Base-by-base conservation (phyloP, 2,797 vertebrate genomes). In the Buphagus erythrorhynchus region DNA sequence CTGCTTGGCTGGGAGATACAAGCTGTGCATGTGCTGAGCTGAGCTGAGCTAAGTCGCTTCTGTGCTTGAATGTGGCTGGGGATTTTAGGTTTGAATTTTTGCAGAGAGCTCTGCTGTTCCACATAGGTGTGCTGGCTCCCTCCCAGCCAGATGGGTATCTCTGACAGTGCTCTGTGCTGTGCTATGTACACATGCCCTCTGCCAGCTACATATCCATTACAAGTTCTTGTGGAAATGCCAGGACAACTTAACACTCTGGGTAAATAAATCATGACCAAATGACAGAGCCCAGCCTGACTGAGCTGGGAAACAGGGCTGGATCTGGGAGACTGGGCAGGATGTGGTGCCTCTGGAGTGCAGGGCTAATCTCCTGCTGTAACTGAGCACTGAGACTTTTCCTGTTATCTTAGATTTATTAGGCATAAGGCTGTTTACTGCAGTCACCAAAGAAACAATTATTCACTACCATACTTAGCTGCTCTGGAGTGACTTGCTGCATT, bases 211-310 rank as follows among this genome's bases (percentile, higher is more conserved):
- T 86, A 91, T 87, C 91, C 86, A 42, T 93, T 79, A 83, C 91
- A 91, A 87, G 81, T 52, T 87, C 81, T 80, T 55, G 57, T 71
- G 91, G 88, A 93, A 93, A 57, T 42, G 61, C 92, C 68, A 80
- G 82, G 61, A 92, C 75, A 83, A 77, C 68, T 67, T 80, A 92
- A 62, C 68, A 65, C 54, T 11, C 78, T 45, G 57, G 66, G 65
- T 94, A 95, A 96, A 96, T 94, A 95, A 96, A 93, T 93, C 93
- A 95, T 71, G 93, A 79, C 35, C 2, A 6, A 83, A 22, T 74
- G 78, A 86, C 79, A 91, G 80, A 83, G 62, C 46, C 61, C 78
- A 82, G 72, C 7, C 1, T 9, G 74, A 59, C 51, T 6, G 67
- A 77, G 68, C 48, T 21, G 68, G 65, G 74, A 62, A 85, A 42